Evolutionary conservation across 2,797 vertebrate genomes (phyloP), one percentile per base, ranked within the genome.

Genomic region (Huso huso): DNA sequence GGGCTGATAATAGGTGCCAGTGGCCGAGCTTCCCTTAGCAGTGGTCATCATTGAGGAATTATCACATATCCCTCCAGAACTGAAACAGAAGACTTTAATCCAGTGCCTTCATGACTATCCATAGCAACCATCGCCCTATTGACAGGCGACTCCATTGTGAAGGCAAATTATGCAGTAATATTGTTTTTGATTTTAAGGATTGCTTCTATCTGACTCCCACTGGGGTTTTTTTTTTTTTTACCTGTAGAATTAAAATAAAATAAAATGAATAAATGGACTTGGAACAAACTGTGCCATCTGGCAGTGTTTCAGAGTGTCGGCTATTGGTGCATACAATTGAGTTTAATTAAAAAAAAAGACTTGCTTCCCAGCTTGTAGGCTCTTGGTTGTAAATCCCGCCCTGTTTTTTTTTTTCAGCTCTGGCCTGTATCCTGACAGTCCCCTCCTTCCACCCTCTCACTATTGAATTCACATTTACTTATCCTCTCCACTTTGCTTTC

Each of bases 391-490:
- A 37, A 37, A 37, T 37, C 23, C 23, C 4, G 23, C 23, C 23
- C 6, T 10, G 4, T 5, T 55, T n/a, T 55, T 55, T 55, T 55
- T n/a, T 10, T 55, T 55, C n/a, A 0, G 4, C n/a, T 55, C 52
- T 4, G n/a, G 9, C n/a, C 52, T 55, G 52, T 55, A n/a, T 9
- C 9, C 52, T 55, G 9, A 10, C 52, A 7, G n/a, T 9, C 52
- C 4, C 62, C 68, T 53, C 51, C 51, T 62, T 64, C 68, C 53
- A 48, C 51, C 58, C 57, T 57, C n/a, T 62, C 61, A 18, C 59
- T 69, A 75, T 75, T 68, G 68, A 72, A 74, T 77, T 76, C 66
- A 73, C 70, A 68, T 72, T 68, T 51, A 63, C 69, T 72, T 68
- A 76, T 73, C 63, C 64, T 72, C 49, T 68, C 49, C 63, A 51